These are phyloP conservation scores for Planococcus citri DNA, from an alignment of 1,140 invertebrate genomes.

Conservation along the genomic window DNA sequence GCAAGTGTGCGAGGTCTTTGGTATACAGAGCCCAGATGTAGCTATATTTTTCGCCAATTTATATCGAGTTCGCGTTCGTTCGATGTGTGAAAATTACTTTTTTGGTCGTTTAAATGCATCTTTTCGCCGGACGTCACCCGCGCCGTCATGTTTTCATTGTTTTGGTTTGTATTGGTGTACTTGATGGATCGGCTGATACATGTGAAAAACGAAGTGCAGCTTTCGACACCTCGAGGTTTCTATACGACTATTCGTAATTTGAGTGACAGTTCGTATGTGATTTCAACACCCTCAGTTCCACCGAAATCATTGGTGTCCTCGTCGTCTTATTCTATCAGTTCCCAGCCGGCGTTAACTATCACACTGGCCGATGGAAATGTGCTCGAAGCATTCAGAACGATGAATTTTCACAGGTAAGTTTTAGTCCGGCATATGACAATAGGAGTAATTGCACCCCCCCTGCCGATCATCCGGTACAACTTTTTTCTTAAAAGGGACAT, in stretches of 20 bases:
- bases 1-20: not conserved
- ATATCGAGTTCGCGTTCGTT: no score
- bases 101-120: no score
- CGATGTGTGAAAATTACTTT: no score
- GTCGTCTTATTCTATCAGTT: not conserved
- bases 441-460: no score
- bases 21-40: no score
- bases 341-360: not conserved
- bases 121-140: not conserved
- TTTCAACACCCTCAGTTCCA: no score
- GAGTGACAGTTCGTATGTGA: no score
- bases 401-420: slow-evolving; percentile 12
- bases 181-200: slow-evolving; percentile 23
- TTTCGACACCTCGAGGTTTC: not conserved
- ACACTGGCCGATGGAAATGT: not conserved
- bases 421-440: no score
- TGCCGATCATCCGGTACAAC: no score
- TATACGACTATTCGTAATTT: not conserved
- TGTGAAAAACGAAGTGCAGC: not conserved
- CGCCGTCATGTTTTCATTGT: not conserved
- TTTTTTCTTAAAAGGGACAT: no score
- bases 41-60: not conserved
- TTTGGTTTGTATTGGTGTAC: slow-evolving; percentile 22
- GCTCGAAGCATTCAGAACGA: not conserved
- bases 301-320: no score